Conservation (phyloP, 2,113 vertebrate species). For the Ploceus nigricollis region DNA sequence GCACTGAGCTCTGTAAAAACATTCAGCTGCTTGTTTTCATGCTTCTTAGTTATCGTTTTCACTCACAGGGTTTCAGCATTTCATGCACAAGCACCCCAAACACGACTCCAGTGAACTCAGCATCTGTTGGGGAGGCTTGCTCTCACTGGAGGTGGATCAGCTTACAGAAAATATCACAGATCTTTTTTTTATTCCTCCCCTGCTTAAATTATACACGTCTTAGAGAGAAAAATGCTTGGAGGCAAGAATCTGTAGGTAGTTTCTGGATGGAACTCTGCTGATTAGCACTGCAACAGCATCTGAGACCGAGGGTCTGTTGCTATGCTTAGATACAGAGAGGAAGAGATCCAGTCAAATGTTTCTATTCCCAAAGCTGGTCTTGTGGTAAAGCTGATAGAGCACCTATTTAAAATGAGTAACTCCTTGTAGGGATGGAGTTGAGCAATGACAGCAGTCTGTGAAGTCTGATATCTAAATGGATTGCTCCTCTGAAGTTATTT, state of each 20-base stretch:
- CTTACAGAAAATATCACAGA: background rate
- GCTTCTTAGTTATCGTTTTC: conserved; percentile 28
- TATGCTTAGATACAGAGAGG: background rate
- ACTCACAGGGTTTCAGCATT: conserved; percentile 7
- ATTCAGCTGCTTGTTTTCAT: conserved; percentile 20
- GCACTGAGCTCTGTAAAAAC: background rate
- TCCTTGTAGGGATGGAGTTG: background rate
- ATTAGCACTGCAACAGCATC: background rate
- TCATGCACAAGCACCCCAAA: conserved; percentile 12
- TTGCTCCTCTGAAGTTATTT: background rate
- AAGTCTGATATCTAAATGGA: background rate
- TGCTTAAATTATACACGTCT: background rate
- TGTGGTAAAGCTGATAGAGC: background rate
- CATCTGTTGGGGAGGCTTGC: background rate
- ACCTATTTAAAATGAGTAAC: background rate
- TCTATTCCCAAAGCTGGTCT: background rate
- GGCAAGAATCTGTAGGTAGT: background rate
- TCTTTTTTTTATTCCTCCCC: background rate
- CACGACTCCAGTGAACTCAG: background rate
- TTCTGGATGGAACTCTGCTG: background rate
- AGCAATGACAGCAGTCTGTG: background rate
- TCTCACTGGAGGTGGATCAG: background rate
- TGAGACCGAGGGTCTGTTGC: background rate
- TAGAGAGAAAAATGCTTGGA: background rate
- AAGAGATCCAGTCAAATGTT: background rate